Evolutionary conservation across 1,140 invertebrate species (phyloP).

Genomic region (Spodoptera frugiperda): DNA sequence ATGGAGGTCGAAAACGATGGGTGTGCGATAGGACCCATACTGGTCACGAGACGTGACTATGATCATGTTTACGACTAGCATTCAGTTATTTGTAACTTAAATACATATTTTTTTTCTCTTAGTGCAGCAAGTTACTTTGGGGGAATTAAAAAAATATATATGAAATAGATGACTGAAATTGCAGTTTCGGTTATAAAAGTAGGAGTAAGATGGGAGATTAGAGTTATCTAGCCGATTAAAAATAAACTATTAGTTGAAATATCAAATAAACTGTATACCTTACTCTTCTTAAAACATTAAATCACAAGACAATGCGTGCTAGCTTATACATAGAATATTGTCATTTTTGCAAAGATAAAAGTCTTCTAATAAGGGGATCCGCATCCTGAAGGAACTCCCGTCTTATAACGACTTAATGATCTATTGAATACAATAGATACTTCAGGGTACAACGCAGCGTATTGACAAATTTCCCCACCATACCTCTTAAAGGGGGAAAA

Average conservation of each 20-base stretch:
- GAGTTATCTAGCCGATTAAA: too few species aligned
- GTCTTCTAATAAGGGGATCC: neutral
- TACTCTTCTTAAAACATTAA: too few species aligned
- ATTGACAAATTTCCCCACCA: slow-evolving; percentile 64
- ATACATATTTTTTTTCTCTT: too few species aligned
- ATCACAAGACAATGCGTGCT: too few species aligned
- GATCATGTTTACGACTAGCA: neutral
- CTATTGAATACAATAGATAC: slow-evolving; percentile 35
- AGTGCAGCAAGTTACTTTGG: too few species aligned
- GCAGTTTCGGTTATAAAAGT: too few species aligned
- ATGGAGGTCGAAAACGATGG: slow-evolving; percentile 51
- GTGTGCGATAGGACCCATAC: slow-evolving; percentile 18
- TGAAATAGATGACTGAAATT: too few species aligned
- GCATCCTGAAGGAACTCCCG: neutral
- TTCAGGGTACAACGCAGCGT: slow-evolving; percentile 47
- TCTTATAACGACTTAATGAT: slow-evolving; percentile 3
- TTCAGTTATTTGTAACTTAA: neutral
- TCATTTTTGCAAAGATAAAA: neutral
- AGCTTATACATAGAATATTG: too few species aligned
- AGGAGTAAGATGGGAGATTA: too few species aligned
- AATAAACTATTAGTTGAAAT: too few species aligned
- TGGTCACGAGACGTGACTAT: slow-evolving; percentile 28
- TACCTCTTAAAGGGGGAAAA: slow-evolving; percentile 51
- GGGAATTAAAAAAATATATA: too few species aligned
- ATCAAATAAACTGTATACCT: too few species aligned